Evolutionary conservation across 1,140 invertebrate genomes (phyloP), one percentile per base, ranked within the genome.

Genomic region (Brachystomella parvula): DNA sequence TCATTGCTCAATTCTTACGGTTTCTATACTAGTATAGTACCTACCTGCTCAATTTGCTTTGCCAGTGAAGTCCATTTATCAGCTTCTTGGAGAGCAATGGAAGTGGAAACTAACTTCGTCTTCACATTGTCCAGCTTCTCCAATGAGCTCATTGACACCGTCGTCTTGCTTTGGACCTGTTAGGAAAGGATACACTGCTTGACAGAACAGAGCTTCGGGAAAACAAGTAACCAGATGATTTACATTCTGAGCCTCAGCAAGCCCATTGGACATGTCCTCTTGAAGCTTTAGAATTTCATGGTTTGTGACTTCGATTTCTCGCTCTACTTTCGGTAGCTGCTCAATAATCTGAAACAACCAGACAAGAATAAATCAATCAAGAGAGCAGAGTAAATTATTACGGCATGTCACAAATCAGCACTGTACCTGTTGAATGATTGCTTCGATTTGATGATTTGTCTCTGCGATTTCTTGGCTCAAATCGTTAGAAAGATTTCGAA

Each of bases 1-100:
- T 59, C 12, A 31, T 31, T 59, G 21, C 3, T 59, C 30, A 26
- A 12, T 30, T 30, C 26, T 31, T 15, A 59, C 3, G n/a, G n/a
- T 44, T 44, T 29, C 30, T 31, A 29, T 17, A 26, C 21, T 30
- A 17, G 28, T 30, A 56, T 56, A 12, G 58, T 29, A 15, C 47
- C 35, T 30, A 71, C 66, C 44, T 68, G 66, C 21, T 73, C 71
- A 39, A 73, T 69, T 65, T 71, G 63, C 47, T 73, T 73, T 12
- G 66, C 64, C 6, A 73, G 39, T 19, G 69, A 69, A 3, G 71
- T 69, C 71, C 71, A 73, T 65, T 73, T 73, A 44, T 73, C 71
- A 33, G 71, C 71, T 61, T 73, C 71, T 58, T 73, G 71, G 3
- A 73, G 47, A 2, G 71, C 71, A 1, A 33, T 39, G 21, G 71